A percentile compares a stretch with the other conserved stretches of the same genome.
These are phyloP conservation scores for Eleginops maclovinus DNA, from an alignment of 2,113 vertebrate species.

Conservation along the genomic window DNA sequence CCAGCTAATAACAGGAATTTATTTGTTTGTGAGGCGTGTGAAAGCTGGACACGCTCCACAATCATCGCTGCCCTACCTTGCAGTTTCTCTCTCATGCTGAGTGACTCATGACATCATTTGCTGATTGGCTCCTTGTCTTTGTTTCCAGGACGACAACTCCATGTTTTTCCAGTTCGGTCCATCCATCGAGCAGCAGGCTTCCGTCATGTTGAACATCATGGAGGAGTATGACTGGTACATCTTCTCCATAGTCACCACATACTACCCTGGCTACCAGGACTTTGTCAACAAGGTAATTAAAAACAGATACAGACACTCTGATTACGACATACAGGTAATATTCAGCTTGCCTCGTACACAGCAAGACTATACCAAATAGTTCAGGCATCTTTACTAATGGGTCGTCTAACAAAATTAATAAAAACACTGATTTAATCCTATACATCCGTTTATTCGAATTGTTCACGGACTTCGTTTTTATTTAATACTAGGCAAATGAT, in stretches of 20 bases:
- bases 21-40: conserved; percentile 44
- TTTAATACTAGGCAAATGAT: no score
- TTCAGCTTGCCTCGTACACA: background rate
- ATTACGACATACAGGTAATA: background rate
- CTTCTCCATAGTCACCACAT: conserved; percentile 98
- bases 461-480: no score
- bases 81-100: conserved; percentile 32
- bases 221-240: conserved; percentile 99
- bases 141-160: conserved; percentile 94
- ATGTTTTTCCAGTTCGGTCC: conserved; percentile 99
- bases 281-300: conserved; percentile 94
- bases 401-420: no score
- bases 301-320: background rate
- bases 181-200: conserved; percentile 98
- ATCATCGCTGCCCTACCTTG: conserved; percentile 57
- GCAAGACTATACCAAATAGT: no score
- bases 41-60: conserved; percentile 49
- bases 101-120: conserved; percentile 74
- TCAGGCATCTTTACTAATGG: no score
- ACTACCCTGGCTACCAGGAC: conserved; percentile 98
- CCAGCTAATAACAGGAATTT: conserved; percentile 23
- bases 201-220: conserved; percentile 99
- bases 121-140: conserved; percentile 68
- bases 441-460: no score
- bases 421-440: no score